A percentile compares a stretch with the other conserved stretches of the same genome.
These are phyloP conservation scores for Endomychus coccineus DNA, from an alignment of 2,888 invertebrate genomes.

Conservation along the genomic window DNA sequence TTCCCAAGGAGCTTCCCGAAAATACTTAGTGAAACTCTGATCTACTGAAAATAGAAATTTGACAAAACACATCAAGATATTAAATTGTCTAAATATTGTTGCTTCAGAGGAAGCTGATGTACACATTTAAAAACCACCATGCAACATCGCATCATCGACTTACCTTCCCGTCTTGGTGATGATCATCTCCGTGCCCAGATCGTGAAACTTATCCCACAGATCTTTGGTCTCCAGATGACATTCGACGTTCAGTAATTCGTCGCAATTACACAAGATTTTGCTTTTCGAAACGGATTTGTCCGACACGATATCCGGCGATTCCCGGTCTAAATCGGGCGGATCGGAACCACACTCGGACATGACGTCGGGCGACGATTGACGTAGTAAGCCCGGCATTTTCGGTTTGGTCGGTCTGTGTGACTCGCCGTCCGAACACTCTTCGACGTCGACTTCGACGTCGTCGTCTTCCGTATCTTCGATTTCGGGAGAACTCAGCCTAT, in stretches of 20 bases:
- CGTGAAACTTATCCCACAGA: slow-evolving; percentile 74
- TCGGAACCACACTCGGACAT: slow-evolving; percentile 42
- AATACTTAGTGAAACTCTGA: too few relatives aligned
- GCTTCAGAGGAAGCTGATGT: too few relatives aligned
- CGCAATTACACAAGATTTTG: slow-evolving; percentile 55
- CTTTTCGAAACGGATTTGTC: slow-evolving; percentile 35
- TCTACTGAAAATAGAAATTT: too few relatives aligned
- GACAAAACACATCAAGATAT: too few relatives aligned
- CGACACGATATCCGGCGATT: slow-evolving; percentile 38
- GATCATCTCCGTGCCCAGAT: slow-evolving; percentile 77
- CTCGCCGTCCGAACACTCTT: slow-evolving; percentile 49
- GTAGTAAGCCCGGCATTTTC: slow-evolving; percentile 25
- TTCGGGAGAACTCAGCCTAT: slow-evolving; percentile 42
- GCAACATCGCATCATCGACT: slow-evolving; percentile 40
- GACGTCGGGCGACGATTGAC: slow-evolving; percentile 33
- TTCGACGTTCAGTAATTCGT: slow-evolving; percentile 56
- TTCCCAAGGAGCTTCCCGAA: too few relatives aligned
- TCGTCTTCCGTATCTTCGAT: slow-evolving; percentile 47
- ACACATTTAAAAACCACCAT: too few relatives aligned
- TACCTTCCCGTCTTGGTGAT: slow-evolving; percentile 78
- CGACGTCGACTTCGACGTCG: slow-evolving; percentile 52
- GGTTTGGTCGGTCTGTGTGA: slow-evolving; percentile 26
- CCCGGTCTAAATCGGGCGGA: slow-evolving; percentile 37
- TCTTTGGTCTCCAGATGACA: slow-evolving; percentile 76
- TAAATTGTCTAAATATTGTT: too few relatives aligned